Evolutionary conservation across 2,113 vertebrate species (phyloP).

Genomic region (Labrus mixtus): DNA sequence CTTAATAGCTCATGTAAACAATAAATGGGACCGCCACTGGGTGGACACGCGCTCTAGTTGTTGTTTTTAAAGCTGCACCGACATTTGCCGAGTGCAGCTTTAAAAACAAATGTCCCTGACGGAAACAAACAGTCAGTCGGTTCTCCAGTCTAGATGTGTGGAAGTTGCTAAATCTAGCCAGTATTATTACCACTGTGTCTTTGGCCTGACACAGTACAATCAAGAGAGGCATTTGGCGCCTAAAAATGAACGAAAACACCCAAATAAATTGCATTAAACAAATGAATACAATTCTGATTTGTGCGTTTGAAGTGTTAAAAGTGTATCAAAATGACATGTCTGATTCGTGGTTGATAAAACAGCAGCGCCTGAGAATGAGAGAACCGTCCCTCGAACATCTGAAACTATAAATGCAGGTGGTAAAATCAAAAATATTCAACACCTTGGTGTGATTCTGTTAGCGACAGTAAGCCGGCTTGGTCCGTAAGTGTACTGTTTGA

Average conservation of each 20-base stretch:
- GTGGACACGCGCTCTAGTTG: conserved; percentile 6
- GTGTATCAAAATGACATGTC: conserved; percentile 51
- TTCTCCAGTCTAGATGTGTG: conserved; percentile 8
- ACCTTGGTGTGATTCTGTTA: conserved; percentile 16
- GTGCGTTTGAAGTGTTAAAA: conserved; percentile 58
- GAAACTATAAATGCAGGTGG: conserved; percentile 10
- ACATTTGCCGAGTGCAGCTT: conserved; percentile 19
- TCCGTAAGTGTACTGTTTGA: not conserved
- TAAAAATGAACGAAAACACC: conserved; percentile 8
- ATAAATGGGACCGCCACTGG: conserved; percentile 27
- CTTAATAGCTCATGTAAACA: conserved; percentile 68
- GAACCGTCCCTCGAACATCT: conserved; percentile 15
- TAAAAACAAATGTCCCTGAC: conserved; percentile 5
- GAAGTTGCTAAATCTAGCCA: conserved; percentile 17
- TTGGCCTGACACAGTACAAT: conserved; percentile 1
- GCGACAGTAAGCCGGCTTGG: conserved; percentile 5
- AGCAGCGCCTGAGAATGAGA: conserved; percentile 29
- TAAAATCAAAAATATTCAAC: conserved; percentile 22
- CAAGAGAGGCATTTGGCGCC: conserved; percentile 29
- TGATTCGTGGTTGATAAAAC: conserved; percentile 30
- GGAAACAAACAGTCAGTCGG: not conserved
- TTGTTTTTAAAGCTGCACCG: conserved; percentile 27
- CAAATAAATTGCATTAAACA: conserved; percentile 38
- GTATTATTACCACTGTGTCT: conserved; percentile 13
- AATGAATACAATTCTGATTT: conserved; percentile 61